Conservation (phyloP, 2,888 invertebrate species). For the Trissolcus brochymenae region DNA sequence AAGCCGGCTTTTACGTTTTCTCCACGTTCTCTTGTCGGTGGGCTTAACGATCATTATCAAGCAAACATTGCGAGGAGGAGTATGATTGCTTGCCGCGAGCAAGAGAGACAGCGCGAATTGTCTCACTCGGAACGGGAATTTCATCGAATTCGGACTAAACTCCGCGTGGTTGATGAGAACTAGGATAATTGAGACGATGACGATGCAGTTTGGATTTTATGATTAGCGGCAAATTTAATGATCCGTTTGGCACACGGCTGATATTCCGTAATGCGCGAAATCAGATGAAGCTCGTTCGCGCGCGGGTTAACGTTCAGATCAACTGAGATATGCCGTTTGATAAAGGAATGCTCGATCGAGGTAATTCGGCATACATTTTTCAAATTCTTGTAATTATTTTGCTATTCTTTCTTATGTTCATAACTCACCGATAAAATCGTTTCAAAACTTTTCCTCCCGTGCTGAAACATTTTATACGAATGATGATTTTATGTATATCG, state of each 20-base stretch:
- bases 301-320: neutral
- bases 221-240: conserved; percentile 63
- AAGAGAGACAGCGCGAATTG: conserved; percentile 38
- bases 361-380: too few relatives aligned
- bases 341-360: too few relatives aligned
- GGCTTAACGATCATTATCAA: conserved; percentile 53
- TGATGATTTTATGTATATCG: too few relatives aligned
- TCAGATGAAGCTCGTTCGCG: conserved; percentile 41
- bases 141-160: conserved; percentile 43
- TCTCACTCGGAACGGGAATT: conserved; percentile 46
- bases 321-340: too few relatives aligned
- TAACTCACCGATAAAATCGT: neutral
- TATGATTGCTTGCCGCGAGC: conserved; percentile 41
- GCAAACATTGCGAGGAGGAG: conserved; percentile 38
- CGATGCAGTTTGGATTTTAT: conserved; percentile 60
- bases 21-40: conserved; percentile 38
- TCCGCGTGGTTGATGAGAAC: conserved; percentile 46
- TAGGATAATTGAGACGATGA: conserved; percentile 52
- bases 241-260: conserved; percentile 63
- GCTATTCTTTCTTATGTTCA: neutral
- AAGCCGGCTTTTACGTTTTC: conserved; percentile 34
- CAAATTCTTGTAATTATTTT: too few relatives aligned
- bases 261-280: conserved; percentile 62
- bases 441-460: neutral
- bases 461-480: too few relatives aligned